Evolutionary conservation across 2,888 invertebrate genomes (phyloP).

Genomic region (Pollenia angustigena): DNA sequence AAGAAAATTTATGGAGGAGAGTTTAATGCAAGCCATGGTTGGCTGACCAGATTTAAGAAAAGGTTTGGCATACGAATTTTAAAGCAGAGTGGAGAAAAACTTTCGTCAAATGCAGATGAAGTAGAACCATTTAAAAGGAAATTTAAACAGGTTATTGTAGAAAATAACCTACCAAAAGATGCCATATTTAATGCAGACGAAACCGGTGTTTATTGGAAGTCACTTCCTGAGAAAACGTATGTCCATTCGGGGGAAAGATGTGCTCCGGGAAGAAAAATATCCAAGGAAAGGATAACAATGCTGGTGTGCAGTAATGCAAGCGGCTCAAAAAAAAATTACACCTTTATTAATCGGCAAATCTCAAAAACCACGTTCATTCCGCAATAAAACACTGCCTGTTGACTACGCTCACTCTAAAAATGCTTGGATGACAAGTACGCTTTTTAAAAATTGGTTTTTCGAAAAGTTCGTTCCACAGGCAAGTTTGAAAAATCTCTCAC

Average conservation of each 20-base stretch:
- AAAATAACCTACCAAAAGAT: background rate
- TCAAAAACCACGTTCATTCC: background rate
- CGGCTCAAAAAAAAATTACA: background rate
- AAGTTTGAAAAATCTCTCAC: too few relatives aligned
- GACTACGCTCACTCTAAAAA: background rate
- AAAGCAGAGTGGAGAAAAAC: too few relatives aligned
- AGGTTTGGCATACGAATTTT: too few relatives aligned
- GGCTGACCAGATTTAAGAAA: background rate
- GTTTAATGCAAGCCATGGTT: too few relatives aligned
- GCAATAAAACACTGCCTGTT: background rate
- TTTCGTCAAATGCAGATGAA: background rate
- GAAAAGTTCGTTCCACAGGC: too few relatives aligned
- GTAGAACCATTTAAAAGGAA: background rate
- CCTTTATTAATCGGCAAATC: background rate
- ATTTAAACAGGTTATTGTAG: background rate
- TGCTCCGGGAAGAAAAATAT: conserved; percentile 2
- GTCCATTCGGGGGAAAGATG: background rate
- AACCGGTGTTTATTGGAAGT: background rate
- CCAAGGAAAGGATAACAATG: background rate
- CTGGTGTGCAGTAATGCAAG: background rate
- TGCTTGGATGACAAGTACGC: background rate
- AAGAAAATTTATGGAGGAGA: conserved; percentile 40
- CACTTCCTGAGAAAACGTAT: background rate
- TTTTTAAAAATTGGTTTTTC: too few relatives aligned
- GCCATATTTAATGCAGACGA: conserved; percentile 1